A percentile compares a stretch with the other conserved stretches of the same genome.
phyloP scores from a whole-genome alignment of 2,113 vertebrate species.

The Nothocercus nigrocapillus region DNA sequence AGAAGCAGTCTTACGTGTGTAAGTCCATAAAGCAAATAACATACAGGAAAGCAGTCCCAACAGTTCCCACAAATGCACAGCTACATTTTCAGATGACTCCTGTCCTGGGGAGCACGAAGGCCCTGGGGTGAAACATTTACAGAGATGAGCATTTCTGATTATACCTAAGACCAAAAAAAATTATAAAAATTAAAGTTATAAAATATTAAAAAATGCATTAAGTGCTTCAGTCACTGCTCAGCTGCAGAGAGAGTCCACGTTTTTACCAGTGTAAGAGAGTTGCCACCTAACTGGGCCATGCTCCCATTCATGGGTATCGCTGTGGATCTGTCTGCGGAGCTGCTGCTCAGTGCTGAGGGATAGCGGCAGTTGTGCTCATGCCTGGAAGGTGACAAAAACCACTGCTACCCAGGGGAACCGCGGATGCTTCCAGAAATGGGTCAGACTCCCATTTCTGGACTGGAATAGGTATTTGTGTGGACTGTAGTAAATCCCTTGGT shows the following conservation, averaged over 20 bases:
- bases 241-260: neutral
- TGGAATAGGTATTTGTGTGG: neutral
- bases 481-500: neutral
- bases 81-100: neutral
- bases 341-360: neutral
- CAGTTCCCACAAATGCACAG: neutral
- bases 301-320: neutral
- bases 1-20: neutral
- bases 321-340: fast-evolving
- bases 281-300: neutral
- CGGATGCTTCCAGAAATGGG: neutral
- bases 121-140: neutral
- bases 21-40: too few species aligned
- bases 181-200: too few species aligned
- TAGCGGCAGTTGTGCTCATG: neutral
- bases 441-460: neutral
- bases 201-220: too few species aligned
- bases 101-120: neutral
- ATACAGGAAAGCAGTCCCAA: too few species aligned
- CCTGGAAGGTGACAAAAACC: slow-evolving; percentile 4
- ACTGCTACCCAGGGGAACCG: neutral
- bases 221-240: neutral
- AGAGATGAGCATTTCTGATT: neutral
- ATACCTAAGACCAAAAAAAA: neutral
- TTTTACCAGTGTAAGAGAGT: neutral